phyloP scores from a whole-genome alignment of 2,888 invertebrate species.

The Erebia aethiops region DNA sequence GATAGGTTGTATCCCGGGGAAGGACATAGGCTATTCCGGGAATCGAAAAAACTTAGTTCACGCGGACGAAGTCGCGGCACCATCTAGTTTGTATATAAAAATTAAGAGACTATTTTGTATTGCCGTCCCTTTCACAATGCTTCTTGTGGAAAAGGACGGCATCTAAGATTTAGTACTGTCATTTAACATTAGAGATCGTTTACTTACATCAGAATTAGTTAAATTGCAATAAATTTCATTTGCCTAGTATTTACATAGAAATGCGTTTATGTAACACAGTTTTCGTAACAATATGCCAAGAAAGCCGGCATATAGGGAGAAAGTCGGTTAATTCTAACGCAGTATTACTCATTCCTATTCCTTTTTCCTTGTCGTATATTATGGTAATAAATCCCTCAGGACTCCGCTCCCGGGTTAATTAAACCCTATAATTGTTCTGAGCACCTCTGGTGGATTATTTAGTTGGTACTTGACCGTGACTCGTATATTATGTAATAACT shows the following conservation, averaged over 20 bases:
- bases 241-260: not conserved
- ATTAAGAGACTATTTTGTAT: too few relatives aligned
- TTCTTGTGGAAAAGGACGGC: too few relatives aligned
- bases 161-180: too few relatives aligned
- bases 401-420: slow-evolving; percentile 74
- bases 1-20: too few relatives aligned
- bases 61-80: too few relatives aligned
- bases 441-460: slow-evolving; percentile 43
- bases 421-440: slow-evolving; percentile 64
- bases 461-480: slow-evolving; percentile 28
- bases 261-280: not conserved
- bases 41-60: too few relatives aligned
- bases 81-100: too few relatives aligned
- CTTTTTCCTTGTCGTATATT: slow-evolving; percentile 76
- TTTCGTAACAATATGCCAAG: slow-evolving; percentile 17
- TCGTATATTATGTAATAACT: slow-evolving; percentile 2
- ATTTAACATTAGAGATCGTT: too few relatives aligned
- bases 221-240: not conserved
- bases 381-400: slow-evolving; percentile 72
- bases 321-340: slow-evolving; percentile 27
- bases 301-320: not conserved
- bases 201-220: too few relatives aligned
- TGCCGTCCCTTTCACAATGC: too few relatives aligned
- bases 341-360: slow-evolving; percentile 56
- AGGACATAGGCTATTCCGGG: too few relatives aligned